Evolutionary conservation across 2,888 invertebrate species (phyloP).

Genomic region (Drosophila paucipuncta): DNA sequence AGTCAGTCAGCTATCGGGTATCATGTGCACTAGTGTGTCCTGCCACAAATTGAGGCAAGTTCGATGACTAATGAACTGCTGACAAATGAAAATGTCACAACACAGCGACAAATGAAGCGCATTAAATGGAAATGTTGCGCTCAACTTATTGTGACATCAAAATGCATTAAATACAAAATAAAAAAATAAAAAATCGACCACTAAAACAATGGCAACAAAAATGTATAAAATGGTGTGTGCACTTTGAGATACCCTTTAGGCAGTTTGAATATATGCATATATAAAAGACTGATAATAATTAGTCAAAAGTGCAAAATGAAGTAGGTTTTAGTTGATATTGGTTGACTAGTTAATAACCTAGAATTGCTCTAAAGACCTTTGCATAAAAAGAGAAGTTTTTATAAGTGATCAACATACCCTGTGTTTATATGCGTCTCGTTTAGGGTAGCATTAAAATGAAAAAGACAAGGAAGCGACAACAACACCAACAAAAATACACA

Average conservation of each 20-base stretch:
- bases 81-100: constrained; percentile 79
- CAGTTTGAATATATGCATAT: not conserved
- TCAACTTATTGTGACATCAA: constrained; percentile 65
- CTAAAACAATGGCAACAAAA: constrained; percentile 15
- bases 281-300: not conserved
- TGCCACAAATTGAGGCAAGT: constrained; percentile 32
- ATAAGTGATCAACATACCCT: not conserved
- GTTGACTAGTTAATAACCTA: not conserved
- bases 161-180: constrained; percentile 58
- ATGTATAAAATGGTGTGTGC: not conserved
- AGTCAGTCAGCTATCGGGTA: constrained; percentile 18
- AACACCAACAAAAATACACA: constrained; percentile 1
- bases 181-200: constrained; percentile 15
- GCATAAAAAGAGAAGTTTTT: not conserved
- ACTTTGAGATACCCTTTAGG: constrained; percentile 32
- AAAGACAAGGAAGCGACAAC: constrained; percentile 18
- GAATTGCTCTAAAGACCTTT: accelerated
- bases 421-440: not conserved
- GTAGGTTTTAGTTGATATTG: not conserved
- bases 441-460: constrained; percentile 23
- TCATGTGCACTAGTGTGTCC: constrained; percentile 10
- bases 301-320: not conserved
- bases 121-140: constrained; percentile 64
- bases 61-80: constrained; percentile 73
- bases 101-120: constrained; percentile 69